These are phyloP conservation scores for Lepisosteus oculatus DNA, from an alignment of 2,113 vertebrate species.

Conservation along the genomic window DNA sequence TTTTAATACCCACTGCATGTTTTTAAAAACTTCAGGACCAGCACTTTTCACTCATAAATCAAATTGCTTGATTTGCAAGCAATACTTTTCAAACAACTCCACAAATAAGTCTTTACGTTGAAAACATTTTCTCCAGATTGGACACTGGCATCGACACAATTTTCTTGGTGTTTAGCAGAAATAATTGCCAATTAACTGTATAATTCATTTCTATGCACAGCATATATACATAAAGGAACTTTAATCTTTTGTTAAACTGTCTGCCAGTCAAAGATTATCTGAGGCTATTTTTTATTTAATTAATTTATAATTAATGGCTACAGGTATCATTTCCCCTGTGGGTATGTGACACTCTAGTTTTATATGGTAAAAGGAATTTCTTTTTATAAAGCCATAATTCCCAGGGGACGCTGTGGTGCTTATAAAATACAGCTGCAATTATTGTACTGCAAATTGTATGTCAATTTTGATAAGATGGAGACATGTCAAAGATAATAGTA, in stretches of 20 bases:
- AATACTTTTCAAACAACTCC: conserved; percentile 32
- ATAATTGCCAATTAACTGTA: conserved; percentile 21
- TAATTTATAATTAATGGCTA: conserved; percentile 58
- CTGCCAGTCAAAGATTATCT: conserved; percentile 55
- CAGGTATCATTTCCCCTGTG: conserved; percentile 36
- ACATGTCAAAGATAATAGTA: background rate
- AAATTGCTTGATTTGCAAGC: conserved; percentile 47
- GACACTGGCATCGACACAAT: conserved; percentile 31
- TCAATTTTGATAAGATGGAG: conserved; percentile 25
- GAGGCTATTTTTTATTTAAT: conserved; percentile 52
- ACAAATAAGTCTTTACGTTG: conserved; percentile 49
- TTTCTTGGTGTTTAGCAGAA: conserved; percentile 43
- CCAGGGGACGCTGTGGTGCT: conserved; percentile 23
- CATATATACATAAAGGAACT: conserved; percentile 37
- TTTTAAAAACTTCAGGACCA: conserved; percentile 33
- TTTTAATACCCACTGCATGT: conserved; percentile 37
- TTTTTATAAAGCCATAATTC: conserved; percentile 38
- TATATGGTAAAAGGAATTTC: conserved; percentile 26
- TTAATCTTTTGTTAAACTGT: conserved; percentile 37
- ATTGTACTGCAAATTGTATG: conserved; percentile 23
- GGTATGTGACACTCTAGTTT: conserved; percentile 18
- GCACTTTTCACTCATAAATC: conserved; percentile 42
- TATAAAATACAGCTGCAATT: conserved; percentile 34
- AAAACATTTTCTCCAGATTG: conserved; percentile 38
- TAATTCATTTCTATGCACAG: conserved; percentile 35